A percentile compares a stretch with the other conserved stretches of the same genome.
Conservation (phyloP, 2,113 vertebrate genomes). For the Ctenomys sociabilis region DNA sequence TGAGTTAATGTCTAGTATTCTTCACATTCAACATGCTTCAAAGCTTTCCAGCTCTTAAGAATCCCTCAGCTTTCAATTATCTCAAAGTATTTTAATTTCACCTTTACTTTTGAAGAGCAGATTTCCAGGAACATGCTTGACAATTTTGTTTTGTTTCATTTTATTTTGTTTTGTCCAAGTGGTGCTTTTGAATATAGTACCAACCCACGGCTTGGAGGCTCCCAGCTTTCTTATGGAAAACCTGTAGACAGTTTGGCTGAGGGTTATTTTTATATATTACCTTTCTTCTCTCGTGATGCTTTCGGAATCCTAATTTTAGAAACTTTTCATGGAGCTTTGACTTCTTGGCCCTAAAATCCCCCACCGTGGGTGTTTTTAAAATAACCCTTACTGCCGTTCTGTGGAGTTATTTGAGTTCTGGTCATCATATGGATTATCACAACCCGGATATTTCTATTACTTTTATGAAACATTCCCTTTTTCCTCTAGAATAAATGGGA, state of each 20-base stretch:
- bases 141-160: neutral
- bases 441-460: neutral
- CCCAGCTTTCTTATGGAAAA: neutral
- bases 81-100: neutral
- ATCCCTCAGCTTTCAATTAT: neutral
- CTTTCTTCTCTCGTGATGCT: neutral
- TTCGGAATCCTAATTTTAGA: neutral
- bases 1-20: neutral
- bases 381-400: neutral
- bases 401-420: neutral
- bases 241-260: neutral
- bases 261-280: neutral
- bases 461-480: neutral
- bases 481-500: neutral
- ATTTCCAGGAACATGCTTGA: neutral
- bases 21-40: neutral
- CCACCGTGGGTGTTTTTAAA: neutral
- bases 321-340: too few relatives aligned
- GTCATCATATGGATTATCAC: neutral
- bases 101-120: neutral
- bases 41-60: neutral
- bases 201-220: accelerated
- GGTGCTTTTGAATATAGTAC: neutral
- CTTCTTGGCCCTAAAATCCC: neutral
- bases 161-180: neutral